Base-by-base conservation (phyloP, 2,797 vertebrate genomes). In the Nyctalus aviator region DNA sequence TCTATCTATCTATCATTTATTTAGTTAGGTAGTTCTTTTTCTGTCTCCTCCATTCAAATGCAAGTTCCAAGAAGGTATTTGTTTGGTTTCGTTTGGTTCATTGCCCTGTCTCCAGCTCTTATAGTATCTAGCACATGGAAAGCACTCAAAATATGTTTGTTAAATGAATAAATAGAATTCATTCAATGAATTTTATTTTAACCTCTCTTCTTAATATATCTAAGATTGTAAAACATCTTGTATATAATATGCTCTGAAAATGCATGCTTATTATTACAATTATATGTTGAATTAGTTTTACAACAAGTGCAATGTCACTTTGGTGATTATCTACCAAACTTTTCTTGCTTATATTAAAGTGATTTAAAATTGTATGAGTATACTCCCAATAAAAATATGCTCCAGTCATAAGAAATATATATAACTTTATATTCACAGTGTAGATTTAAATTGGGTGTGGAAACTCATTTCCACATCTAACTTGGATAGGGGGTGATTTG, bases 281-380 rank as follows among this genome's bases (percentile, higher is more conserved):
- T 62, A 30, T n/a, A 90, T 93, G 12, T 89, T 79, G 32, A 82
- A 73, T 93, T 91, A 8, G 0, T 94, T 94, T 68, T 27, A 73
- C 18, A 78, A 81, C 21, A 79, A 84, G 84, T 20, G 4, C 9
- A 30, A 1, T 71, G 87, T 73, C 50, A 64, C n/a, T 88, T 90
- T 90, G 81, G 27, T 73, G 12, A 5, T 76, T 81, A 68, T 41
- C 53, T 55, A 53, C 81, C 59, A 57, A 71, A 66, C 68, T 94
- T 84, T 88, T 77, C 48, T 92, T 91, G 48, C n/a, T 72, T 76
- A 59, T 27, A 12, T 92, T 84, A 64, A 84, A 68, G 5, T 27
- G 30, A 81, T 84, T 93, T 91, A 77, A 82, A 91, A 84, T 73
- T 64, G 1, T 57, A 82, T 85, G 17, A 10, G 69, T 87, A 87